Evolutionary conservation across 2,888 invertebrate genomes (phyloP), one percentile per base, ranked within the genome.

Genomic region (Furcula furcula): DNA sequence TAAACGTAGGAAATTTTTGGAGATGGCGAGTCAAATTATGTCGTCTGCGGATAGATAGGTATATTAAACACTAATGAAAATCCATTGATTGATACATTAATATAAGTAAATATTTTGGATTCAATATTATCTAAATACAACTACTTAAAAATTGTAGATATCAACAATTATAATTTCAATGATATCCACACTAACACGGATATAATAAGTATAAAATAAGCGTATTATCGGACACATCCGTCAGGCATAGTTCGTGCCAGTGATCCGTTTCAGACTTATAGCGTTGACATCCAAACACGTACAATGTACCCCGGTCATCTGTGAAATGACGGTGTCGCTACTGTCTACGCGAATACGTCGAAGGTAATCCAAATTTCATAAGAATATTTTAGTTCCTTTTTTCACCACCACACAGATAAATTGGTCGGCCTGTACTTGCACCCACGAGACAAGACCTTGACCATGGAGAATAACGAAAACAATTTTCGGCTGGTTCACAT

Each of bases 191-290:
- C 79, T 79, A 83, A 82, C 76, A 79, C 71, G 78, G 80, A 77
- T 81, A 83, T 79, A 78, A 70, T 74, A 70, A 71, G 73, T 84
- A 81, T 80, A 85, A 85, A 86, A 87, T 88, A 88, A 88, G 87
- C 87, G 87, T 88, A 87, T 84, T 76, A 69, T 75, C 83, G 86
- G 87, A 86, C 79, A 70, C 72, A 70, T 77, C 78, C 77, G 73
- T 77, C 64, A 56, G 77, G 75, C 76, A 66, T 61, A 55, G 46
- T 46, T 39, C 55, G 60, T 70, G 81, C 75, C 82, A 66, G 56
- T 80, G 79, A 74, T 83, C 82, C 86, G 70, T 76, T 71, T 85
- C 85, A 86, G 86, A 86, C 85, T 83, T 84, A 71, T 72, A 58
- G 65, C 66, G 73, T 76, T 71, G 70, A 76, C 67, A 64, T 66